Percentiles rank a stretch among this genome's conserved stretches.
phyloP scores from a whole-genome alignment of 1,140 invertebrate species.

The Cherax destructor region DNA sequence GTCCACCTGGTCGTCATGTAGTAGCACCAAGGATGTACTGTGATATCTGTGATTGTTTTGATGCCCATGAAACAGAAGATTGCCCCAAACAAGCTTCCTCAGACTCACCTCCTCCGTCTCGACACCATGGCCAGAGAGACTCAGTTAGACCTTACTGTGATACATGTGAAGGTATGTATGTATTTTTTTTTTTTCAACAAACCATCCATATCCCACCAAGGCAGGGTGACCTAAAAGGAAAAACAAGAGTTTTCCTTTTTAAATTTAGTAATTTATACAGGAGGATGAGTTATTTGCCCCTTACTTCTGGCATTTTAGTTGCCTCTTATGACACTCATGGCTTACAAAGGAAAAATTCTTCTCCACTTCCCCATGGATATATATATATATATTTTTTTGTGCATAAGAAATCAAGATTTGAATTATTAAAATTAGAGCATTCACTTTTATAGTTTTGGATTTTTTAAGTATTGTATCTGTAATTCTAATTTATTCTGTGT shows the following conservation, averaged over 20 bases:
- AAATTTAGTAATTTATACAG: background rate
- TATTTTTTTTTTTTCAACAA: background rate
- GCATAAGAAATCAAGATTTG: too few relatives aligned
- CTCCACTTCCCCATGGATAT: too few relatives aligned
- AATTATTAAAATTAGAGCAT: background rate
- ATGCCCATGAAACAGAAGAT: conserved; percentile 97
- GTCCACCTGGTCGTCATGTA: conserved; percentile 15
- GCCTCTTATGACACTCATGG: background rate
- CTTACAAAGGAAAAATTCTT: background rate
- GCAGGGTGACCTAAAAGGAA: too few relatives aligned
- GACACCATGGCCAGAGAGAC: conserved; percentile 36
- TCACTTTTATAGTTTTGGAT: background rate
- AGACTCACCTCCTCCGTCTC: conserved; percentile 51
- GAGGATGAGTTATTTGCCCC: background rate
- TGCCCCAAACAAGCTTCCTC: conserved; percentile 86
- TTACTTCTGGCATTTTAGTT: too few relatives aligned
- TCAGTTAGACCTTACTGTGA: conserved; percentile 48
- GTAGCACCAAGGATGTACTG: conserved; percentile 91
- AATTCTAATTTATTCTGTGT: too few relatives aligned
- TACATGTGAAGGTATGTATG: conserved; percentile 49
- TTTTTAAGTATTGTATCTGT: background rate
- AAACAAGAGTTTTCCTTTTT: background rate
- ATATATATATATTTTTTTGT: too few relatives aligned
- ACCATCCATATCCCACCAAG: too few relatives aligned
- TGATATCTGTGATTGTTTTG: conserved; percentile 98